Evolutionary conservation across 2,888 invertebrate species (phyloP).

Genomic region (Therioaphis trifolii): DNA sequence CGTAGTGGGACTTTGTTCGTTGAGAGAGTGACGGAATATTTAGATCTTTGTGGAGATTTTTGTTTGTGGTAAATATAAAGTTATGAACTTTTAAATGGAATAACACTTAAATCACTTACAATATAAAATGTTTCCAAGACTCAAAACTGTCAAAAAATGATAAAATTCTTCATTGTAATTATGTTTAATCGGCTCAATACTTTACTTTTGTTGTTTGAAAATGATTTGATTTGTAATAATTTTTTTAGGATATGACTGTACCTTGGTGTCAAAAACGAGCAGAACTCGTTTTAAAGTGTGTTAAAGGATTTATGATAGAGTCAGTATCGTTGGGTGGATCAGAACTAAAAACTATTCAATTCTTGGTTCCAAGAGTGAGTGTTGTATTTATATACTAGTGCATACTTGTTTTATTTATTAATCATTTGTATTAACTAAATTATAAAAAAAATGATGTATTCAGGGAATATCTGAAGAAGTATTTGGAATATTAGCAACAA

Average conservation of each 20-base stretch:
- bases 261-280: slow-evolving; percentile 96
- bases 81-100: too few relatives aligned
- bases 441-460: slow-evolving; percentile 66
- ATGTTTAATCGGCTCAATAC: too few relatives aligned
- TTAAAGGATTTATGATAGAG: slow-evolving; percentile 99
- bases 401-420: too few relatives aligned
- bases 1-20: too few relatives aligned
- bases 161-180: too few relatives aligned
- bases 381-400: not conserved
- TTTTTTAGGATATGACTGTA: slow-evolving; percentile 88
- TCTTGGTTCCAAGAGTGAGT: slow-evolving; percentile 81
- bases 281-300: slow-evolving; percentile 97
- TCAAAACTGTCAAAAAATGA: too few relatives aligned
- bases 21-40: too few relatives aligned
- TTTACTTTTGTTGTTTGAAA: not conserved
- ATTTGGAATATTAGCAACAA: slow-evolving; percentile 83
- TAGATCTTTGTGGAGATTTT: too few relatives aligned
- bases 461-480: slow-evolving; percentile 84
- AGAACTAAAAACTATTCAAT: slow-evolving; percentile 87
- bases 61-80: too few relatives aligned
- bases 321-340: slow-evolving; percentile 93
- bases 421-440: slow-evolving; percentile 5
- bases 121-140: too few relatives aligned
- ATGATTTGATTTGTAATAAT: slow-evolving; percentile 27
- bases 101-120: too few relatives aligned